A percentile compares a stretch with the other conserved stretches of the same genome.
phyloP scores from a whole-genome alignment of 2,113 vertebrate species.

The Charina bottae region DNA sequence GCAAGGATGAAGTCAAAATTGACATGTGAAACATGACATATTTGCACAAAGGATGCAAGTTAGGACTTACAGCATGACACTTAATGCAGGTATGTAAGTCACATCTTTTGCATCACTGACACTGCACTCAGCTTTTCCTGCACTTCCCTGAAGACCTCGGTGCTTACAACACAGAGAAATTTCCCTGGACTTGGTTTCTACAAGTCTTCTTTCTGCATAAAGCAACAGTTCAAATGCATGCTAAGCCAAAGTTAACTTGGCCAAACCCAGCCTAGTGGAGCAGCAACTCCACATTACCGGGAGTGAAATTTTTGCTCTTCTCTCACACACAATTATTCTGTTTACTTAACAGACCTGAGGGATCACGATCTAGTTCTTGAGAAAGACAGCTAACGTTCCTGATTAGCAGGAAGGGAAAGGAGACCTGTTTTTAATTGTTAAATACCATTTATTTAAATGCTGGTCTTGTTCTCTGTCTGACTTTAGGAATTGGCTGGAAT shows the following conservation, averaged over 20 bases:
- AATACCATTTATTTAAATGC: slow-evolving; percentile 17
- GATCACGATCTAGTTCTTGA: slow-evolving; percentile 33
- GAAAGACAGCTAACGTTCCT: not conserved
- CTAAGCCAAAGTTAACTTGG: not conserved
- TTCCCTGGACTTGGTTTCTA: not conserved
- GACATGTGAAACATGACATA: not conserved
- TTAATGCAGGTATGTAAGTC: not conserved
- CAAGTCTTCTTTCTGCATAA: not conserved
- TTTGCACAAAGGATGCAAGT: not conserved
- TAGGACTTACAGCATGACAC: not conserved
- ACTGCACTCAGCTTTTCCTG: not conserved
- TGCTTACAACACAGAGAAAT: not conserved
- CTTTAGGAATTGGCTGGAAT: not conserved
- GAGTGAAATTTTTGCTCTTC: not conserved
- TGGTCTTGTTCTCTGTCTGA: slow-evolving; percentile 28
- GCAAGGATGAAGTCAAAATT: too few relatives aligned
- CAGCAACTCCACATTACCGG: not conserved
- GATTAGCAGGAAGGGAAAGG: not conserved
- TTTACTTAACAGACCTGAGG: slow-evolving; percentile 55
- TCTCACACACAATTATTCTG: slow-evolving; percentile 8
- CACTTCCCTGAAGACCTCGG: not conserved
- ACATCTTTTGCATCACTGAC: not conserved
- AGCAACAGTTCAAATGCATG: too few relatives aligned
- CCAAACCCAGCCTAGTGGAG: not conserved
- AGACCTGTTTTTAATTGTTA: slow-evolving; percentile 6